Evolutionary conservation across 1,140 invertebrate genomes (phyloP).

Genomic region (Trachymyrmex cornetzi): DNA sequence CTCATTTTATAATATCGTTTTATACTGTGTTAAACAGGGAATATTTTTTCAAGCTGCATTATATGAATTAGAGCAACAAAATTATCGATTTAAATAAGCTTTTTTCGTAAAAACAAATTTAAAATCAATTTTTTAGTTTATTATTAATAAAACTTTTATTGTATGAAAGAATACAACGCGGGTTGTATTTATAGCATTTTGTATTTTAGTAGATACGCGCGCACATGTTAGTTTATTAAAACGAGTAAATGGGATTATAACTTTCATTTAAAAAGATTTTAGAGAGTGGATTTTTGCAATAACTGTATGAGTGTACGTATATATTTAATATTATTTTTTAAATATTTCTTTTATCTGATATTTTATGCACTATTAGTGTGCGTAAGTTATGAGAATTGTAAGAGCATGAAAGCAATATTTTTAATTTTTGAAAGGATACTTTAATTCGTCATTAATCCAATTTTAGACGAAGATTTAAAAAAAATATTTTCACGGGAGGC

Average conservation of each 20-base stretch:
- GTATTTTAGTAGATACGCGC: neutral
- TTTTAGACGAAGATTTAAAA: neutral
- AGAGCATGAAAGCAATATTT: neutral
- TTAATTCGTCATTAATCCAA: neutral
- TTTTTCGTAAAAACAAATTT: neutral
- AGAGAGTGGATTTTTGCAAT: neutral
- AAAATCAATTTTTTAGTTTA: neutral
- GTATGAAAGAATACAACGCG: no score
- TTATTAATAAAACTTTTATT: slow-evolving; percentile 2
- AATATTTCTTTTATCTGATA: neutral
- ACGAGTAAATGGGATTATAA: neutral
- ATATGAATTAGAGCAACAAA: neutral
- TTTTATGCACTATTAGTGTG: neutral
- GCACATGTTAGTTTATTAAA: slow-evolving; percentile 1
- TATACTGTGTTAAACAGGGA: neutral
- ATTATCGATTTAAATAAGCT: neutral
- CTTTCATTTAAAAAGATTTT: neutral
- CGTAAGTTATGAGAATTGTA: neutral
- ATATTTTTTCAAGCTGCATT: no score
- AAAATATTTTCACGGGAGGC: neutral
- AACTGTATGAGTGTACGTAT: neutral
- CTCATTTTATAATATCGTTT: neutral
- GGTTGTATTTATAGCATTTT: neutral
- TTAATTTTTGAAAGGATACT: neutral
- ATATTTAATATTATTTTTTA: neutral